phyloP scores from a whole-genome alignment of 2,888 invertebrate genomes.

The Ischnura elegans region DNA sequence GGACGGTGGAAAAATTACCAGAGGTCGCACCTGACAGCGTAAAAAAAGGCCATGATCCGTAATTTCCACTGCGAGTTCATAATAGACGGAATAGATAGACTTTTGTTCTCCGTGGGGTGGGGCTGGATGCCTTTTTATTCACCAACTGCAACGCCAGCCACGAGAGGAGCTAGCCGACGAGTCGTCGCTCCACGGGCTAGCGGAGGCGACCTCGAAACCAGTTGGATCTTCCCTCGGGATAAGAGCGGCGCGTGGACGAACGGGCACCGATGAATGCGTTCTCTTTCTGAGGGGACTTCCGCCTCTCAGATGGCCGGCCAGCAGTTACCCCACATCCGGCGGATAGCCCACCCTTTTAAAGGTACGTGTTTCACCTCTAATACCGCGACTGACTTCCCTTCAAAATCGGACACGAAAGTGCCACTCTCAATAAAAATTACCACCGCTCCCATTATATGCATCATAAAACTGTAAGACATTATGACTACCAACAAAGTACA shows the following conservation, averaged over 20 bases:
- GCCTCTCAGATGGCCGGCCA: background rate
- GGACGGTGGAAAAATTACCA: background rate
- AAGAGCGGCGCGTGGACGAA: background rate
- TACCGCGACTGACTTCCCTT: background rate
- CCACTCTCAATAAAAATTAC: too few species aligned
- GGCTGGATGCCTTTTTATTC: too few species aligned
- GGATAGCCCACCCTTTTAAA: background rate
- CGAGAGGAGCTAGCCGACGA: background rate
- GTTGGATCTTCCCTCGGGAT: background rate
- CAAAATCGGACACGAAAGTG: background rate
- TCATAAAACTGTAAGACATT: too few species aligned
- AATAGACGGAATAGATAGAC: too few species aligned
- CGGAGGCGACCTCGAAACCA: constrained; percentile 24
- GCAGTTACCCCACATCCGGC: background rate
- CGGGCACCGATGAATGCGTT: background rate
- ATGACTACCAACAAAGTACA: too few species aligned
- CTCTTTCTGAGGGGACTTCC: background rate
- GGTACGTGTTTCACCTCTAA: background rate
- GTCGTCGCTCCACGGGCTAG: constrained; percentile 20
- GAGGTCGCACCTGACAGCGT: background rate
- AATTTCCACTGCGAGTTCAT: background rate
- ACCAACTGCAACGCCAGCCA: background rate
- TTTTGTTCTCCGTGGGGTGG: too few species aligned
- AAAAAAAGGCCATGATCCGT: background rate
- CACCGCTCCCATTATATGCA: too few species aligned